Base-by-base conservation (phyloP, 2,113 vertebrate genomes). In the Chascanopsetta lugubris region DNA sequence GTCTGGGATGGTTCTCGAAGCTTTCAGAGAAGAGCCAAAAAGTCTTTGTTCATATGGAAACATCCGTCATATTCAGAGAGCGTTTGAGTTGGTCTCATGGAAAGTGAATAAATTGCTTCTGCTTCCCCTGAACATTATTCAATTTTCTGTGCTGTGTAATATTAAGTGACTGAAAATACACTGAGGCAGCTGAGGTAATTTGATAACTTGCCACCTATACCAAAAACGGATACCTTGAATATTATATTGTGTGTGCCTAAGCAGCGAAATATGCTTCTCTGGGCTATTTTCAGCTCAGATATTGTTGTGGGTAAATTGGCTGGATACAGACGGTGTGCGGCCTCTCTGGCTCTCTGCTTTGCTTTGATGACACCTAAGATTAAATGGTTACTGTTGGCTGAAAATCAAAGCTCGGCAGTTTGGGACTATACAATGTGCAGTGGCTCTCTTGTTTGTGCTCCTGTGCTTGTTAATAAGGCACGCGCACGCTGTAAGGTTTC, bases 331-430 rank as follows among this genome's bases (percentile, higher is more conserved):
- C 20, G 65, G 58, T 80, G 83, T 75, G 67, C 72, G 80, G 77
- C 49, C 66, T 72, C 72, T 69, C 57, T 5, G 20, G 43, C 75
- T 75, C 69, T 58, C 55, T 59, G 40, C 77, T 76, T 59, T 85
- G 75, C 74, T 80, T 88, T 77, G 77, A 88, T 89, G 87, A 82
- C 77, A 76, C 72, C 65, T 34, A 66, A 84, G 88, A 89, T 89
- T 86, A 87, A 88, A 88, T 77, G 66, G 66, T 69, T 75, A 18
- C 70, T 76, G 70, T 69, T 55, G 69, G 71, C 61, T 81, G 66
- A 74, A 79, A 85, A 67, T 79, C 68, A 79, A 86, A 84, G 75
- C 58, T 59, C 48, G 84, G 86, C 83, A 80, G 51, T 82, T 82
- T 83, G 61, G 32, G 17, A 17, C 34, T 32, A 2, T 45, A 17